These are phyloP conservation scores for Etheostoma nigrum DNA, from an alignment of 2,797 vertebrate genomes.

Conservation along the genomic window DNA sequence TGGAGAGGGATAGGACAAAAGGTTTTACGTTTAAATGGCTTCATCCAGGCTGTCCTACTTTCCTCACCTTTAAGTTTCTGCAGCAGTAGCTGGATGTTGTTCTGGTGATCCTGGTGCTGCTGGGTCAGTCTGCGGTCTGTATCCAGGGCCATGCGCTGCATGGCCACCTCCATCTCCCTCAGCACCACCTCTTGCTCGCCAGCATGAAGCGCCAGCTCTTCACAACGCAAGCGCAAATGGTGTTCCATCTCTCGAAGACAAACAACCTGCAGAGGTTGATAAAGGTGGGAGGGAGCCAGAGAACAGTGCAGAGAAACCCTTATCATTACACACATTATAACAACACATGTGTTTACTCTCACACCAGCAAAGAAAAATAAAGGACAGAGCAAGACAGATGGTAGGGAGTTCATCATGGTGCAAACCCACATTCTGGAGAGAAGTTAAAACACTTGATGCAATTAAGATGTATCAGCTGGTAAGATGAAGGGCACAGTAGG, in stretches of 20 bases:
- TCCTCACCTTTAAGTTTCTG: conserved; percentile 86
- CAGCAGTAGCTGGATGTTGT: conserved; percentile 87
- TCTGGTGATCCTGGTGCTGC: conserved; percentile 89
- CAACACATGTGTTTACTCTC: conserved; percentile 5
- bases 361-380: conserved; percentile 6
- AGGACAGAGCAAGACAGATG: neutral
- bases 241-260: conserved; percentile 85
- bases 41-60: neutral
- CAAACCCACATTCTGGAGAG: neutral
- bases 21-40: rapidly evolving
- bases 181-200: conserved; percentile 82
- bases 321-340: neutral
- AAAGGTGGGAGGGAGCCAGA: neutral
- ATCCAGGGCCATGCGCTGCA: conserved; percentile 86
- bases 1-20: neutral
- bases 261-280: conserved; percentile 85
- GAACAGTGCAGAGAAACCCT: neutral
- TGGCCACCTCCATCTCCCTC: conserved; percentile 83
- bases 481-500: neutral
- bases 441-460: conserved; percentile 4
- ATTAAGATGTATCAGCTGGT: neutral
- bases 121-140: conserved; percentile 87
- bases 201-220: conserved; percentile 87
- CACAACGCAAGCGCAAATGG: conserved; percentile 83
- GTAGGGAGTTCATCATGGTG: neutral